Evolutionary conservation across 2,888 invertebrate genomes (phyloP), one percentile per base, ranked within the genome.

Genomic region (Sussaba pulchella): DNA sequence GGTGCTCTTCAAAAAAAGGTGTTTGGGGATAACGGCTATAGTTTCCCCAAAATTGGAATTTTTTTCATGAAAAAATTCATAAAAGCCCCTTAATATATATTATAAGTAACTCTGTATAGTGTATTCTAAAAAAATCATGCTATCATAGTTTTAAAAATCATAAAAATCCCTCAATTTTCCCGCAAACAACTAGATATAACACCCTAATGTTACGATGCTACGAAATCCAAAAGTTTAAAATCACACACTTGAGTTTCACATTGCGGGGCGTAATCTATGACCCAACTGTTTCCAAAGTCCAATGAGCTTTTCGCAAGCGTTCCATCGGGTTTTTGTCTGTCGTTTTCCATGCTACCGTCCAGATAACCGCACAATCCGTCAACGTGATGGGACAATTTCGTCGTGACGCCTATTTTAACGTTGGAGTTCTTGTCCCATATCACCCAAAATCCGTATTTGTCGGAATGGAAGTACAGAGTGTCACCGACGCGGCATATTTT

Each of bases 361-460:
- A 95, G 96, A 77, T 94, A 95, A 1, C 97, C 97, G 89, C 97
- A 98, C 9, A 97, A 92, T 0, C 97, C 97, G 86, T 96, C 96
- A 0, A 97, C 95, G 50, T 94, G 93, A 8, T 94, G 94, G 78
- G 93, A 90, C 84, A 95, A 93, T 85, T 94, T 94, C 67, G 94
- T 94, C 0, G 94, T 93, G 61, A 97, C 95, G 82, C 96, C 96
- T 84, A 97, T 94, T 91, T 95, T 96, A 0, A 95, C 93, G 88
- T 95, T 95, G 1, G 95, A 95, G 70, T 95, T 94, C 2, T 93
- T 93, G 87, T 95, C 95, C 92, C 96, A 96, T 1, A 95, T 93
- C 0, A 97, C 94, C 92, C 95, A 96, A 89, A 96, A 97, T 70
- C 96, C 95, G 86, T 96, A 95, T 74, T 93, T 93, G 78, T 94